Conservation (phyloP, 2,888 invertebrate genomes). For the Allygus modestus region DNA sequence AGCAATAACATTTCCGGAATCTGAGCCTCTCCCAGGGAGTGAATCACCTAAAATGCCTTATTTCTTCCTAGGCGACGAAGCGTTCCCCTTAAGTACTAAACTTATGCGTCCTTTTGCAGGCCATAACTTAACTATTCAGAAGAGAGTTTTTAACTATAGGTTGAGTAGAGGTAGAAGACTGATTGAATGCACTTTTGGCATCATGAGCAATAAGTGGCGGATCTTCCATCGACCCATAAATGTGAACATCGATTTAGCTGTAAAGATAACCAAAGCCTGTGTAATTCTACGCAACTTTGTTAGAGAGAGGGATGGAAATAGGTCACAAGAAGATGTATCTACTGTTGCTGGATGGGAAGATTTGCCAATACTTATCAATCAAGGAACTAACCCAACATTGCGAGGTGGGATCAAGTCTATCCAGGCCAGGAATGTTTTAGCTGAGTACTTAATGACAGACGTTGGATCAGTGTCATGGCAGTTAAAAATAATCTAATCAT, state of each 20-base stretch:
- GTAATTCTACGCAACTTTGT: slow-evolving; percentile 64
- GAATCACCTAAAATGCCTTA: slow-evolving; percentile 67
- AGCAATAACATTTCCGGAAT: slow-evolving; percentile 56
- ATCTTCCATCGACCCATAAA: slow-evolving; percentile 72
- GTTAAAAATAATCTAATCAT: slow-evolving; percentile 28
- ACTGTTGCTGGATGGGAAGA: slow-evolving; percentile 43
- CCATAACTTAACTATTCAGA: slow-evolving; percentile 63
- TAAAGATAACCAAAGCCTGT: slow-evolving; percentile 58
- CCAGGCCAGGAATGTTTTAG: slow-evolving; percentile 32
- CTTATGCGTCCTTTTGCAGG: slow-evolving; percentile 67
- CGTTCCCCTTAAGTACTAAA: slow-evolving; percentile 67
- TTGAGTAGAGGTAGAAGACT: slow-evolving; percentile 67
- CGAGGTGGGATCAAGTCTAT: slow-evolving; percentile 34
- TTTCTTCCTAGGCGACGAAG: slow-evolving; percentile 70
- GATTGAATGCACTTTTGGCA: slow-evolving; percentile 66
- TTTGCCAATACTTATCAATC: slow-evolving; percentile 11
- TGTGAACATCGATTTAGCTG: slow-evolving; percentile 64
- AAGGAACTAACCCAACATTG: slow-evolving; percentile 20
- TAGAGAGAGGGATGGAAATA: slow-evolving; percentile 61
- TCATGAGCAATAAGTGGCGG: slow-evolving; percentile 71
- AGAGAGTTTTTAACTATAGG: slow-evolving; percentile 70
- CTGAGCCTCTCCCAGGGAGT: slow-evolving; percentile 69
- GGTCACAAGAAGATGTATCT: slow-evolving; percentile 56
- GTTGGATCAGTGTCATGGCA: slow-evolving; percentile 33
- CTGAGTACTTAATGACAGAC: slow-evolving; percentile 20